These are phyloP conservation scores for Gerosis bhagava DNA, from an alignment of 2,888 invertebrate species.

Conservation along the genomic window DNA sequence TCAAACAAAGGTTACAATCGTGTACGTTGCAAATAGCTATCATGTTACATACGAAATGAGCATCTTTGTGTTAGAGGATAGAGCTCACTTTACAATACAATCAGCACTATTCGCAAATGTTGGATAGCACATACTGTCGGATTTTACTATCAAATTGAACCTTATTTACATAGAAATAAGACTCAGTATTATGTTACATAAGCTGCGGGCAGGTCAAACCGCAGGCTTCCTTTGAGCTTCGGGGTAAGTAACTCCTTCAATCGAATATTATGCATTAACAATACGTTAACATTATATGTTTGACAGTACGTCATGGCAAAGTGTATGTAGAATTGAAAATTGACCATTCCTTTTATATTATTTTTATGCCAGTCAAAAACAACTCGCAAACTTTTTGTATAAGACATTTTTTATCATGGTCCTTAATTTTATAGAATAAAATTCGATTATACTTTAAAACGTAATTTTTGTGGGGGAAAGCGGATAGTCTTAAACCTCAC, in stretches of 20 bases:
- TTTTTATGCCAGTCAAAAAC: too few relatives aligned
- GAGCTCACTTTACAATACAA: conserved; percentile 6
- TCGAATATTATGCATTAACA: too few relatives aligned
- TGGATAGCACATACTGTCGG: conserved; percentile 28
- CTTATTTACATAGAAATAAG: conserved; percentile 37
- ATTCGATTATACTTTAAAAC: too few relatives aligned
- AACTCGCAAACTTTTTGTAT: too few relatives aligned
- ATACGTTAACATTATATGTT: conserved; percentile 11
- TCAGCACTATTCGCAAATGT: conserved; percentile 9
- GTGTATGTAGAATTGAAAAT: conserved; percentile 2
- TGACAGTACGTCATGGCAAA: conserved; percentile 3
- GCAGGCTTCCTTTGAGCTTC: conserved; percentile 53
- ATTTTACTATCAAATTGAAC: conserved; percentile 32
- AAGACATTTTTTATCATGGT: too few relatives aligned
- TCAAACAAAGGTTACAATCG: neutral
- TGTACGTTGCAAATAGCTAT: too few relatives aligned
- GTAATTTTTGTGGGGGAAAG: too few relatives aligned
- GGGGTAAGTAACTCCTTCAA: conserved; percentile 44
- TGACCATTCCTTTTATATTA: too few relatives aligned
- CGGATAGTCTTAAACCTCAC: too few relatives aligned
- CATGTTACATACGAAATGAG: too few relatives aligned
- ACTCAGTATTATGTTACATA: conserved; percentile 33
- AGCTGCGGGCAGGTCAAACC: conserved; percentile 11
- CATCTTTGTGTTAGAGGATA: conserved; percentile 8
- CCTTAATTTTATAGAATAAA: too few relatives aligned